Evolutionary conservation across 1,140 invertebrate genomes (phyloP).

Genomic region (Conopomorpha cramerella): DNA sequence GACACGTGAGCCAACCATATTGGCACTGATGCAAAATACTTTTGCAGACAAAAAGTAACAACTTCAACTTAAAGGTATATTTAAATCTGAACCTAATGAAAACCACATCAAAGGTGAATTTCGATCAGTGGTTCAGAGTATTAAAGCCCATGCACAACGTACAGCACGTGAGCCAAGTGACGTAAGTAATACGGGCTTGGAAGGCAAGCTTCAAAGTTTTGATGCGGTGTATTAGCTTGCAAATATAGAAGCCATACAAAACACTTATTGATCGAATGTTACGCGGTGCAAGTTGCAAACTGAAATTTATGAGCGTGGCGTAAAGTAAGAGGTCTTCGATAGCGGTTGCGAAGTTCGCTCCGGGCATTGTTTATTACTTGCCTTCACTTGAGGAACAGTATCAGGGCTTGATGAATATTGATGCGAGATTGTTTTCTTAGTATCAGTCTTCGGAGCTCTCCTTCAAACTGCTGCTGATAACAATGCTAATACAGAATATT

Average conservation of each 20-base stretch:
- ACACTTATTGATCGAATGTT: constrained; percentile 56
- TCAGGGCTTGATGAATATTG: constrained; percentile 53
- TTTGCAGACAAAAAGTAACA: too few relatives aligned
- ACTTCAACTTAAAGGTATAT: too few relatives aligned
- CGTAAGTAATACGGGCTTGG: constrained; percentile 36
- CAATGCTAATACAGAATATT: too few relatives aligned
- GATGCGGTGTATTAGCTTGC: constrained; percentile 50
- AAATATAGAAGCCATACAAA: constrained; percentile 56
- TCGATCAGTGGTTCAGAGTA: too few relatives aligned
- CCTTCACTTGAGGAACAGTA: constrained; percentile 35
- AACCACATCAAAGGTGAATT: too few relatives aligned
- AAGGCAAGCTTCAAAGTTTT: constrained; percentile 38
- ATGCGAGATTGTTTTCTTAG: constrained; percentile 36
- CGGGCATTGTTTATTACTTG: constrained; percentile 44
- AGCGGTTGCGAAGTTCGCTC: constrained; percentile 28
- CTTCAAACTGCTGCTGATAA: too few relatives aligned
- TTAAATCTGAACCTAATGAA: too few relatives aligned
- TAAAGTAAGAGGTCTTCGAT: constrained; percentile 41
- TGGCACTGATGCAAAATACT: constrained; percentile 14
- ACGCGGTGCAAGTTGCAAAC: constrained; percentile 49
- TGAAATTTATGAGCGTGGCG: constrained; percentile 46
- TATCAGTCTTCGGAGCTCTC: too few relatives aligned
- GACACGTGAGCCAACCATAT: constrained; percentile 23
- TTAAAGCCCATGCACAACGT: too few relatives aligned
- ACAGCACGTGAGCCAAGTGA: too few relatives aligned